Evolutionary conservation across 2,113 vertebrate species (phyloP), one percentile per base, ranked within the genome.

Genomic region (Xyliphius kryptos): DNA sequence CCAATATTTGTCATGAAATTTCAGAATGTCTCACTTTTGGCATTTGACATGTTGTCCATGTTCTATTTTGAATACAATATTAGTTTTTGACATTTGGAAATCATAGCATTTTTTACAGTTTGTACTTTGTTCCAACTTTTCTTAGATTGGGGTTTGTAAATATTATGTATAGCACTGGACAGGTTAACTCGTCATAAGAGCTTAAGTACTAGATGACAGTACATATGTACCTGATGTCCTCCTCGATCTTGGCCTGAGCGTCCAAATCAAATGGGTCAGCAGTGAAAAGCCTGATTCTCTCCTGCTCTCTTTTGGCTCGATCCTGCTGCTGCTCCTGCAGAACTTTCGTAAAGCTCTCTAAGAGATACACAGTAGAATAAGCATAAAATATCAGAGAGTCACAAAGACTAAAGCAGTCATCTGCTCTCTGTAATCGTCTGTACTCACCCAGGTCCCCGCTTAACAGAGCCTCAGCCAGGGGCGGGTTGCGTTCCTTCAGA

Each of bases 191-290:
- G n/a, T n/a, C n/a, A n/a, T n/a, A n/a, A n/a, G n/a, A n/a, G n/a
- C n/a, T n/a, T n/a, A n/a, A n/a, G n/a, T n/a, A n/a, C n/a, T n/a
- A n/a, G n/a, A n/a, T n/a, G n/a, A n/a, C n/a, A n/a, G n/a, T n/a
- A n/a, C n/a, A n/a, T n/a, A n/a, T 36, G 54, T 85, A 98, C 96
- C 96, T 92, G 74, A 98, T 99, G 69, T 97, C 96, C 82, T 99
- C 96, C 71, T 95, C 96, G 73, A 99, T 99, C 81, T 97, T 98
- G 69, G 95, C 96, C 82, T 99, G 96, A n/a, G 96, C 96, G 51
- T 98, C 95, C 0, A 99, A 83, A 81, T 99, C 96, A 79, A 99
- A 98, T 6, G 95, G 96, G 69, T 99, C 95, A 6, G 96, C 91
- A 0, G 93, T 95, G 50, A 94, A 88, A 46, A 99, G 93, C 69